A percentile compares a stretch with the other conserved stretches of the same genome.
Evolutionary conservation across 2,113 vertebrate species (phyloP).

Genomic region (Orthonyx spaldingii): DNA sequence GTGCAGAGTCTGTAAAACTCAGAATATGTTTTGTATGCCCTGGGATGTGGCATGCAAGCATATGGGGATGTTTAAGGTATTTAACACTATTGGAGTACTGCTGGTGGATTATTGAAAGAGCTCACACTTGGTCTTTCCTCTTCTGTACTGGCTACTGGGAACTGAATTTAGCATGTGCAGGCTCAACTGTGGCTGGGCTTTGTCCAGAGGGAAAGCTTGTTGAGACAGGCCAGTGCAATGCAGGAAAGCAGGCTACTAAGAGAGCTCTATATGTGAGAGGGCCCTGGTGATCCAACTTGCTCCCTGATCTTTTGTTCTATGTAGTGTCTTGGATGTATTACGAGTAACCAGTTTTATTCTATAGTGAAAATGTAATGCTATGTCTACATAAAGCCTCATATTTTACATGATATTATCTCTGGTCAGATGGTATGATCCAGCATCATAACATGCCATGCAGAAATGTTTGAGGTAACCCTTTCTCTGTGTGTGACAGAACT

Average conservation of each 20-base stretch:
- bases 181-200: not conserved
- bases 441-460: not conserved
- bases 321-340: not conserved
- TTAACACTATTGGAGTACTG: not conserved
- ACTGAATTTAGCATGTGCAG: not conserved
- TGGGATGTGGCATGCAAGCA: not conserved
- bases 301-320: not conserved
- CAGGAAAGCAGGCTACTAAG: not conserved
- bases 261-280: not conserved
- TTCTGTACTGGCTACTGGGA: not conserved
- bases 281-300: not conserved
- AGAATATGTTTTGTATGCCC: not conserved
- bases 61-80: not conserved
- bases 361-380: not conserved
- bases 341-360: not conserved
- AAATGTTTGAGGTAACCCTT: not conserved
- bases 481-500: not conserved
- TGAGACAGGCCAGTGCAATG: not conserved
- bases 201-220: not conserved
- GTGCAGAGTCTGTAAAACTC: not conserved
- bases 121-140: not conserved
- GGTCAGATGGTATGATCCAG: not conserved
- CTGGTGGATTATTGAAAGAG: not conserved
- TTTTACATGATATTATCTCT: not conserved
- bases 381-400: not conserved